Conservation (phyloP, 2,888 invertebrate genomes). For the Chalcosyrphus nemorum region DNA sequence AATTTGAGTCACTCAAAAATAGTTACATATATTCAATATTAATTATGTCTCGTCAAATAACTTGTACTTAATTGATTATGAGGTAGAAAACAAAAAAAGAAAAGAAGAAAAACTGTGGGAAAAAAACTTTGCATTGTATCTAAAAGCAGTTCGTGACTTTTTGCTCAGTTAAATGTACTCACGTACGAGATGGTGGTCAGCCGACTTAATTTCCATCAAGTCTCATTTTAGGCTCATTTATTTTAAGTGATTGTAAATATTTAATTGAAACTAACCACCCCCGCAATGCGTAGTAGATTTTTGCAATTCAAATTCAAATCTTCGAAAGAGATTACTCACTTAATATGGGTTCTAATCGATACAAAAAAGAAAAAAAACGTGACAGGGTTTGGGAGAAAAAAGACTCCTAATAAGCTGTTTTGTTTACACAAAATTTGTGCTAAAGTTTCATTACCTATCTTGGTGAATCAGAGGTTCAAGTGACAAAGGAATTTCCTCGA, state of each 20-base stretch:
- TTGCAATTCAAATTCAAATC: not conserved
- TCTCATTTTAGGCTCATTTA: not conserved
- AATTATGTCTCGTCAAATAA: conserved; percentile 6
- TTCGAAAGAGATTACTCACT: not conserved
- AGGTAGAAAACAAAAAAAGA: not conserved
- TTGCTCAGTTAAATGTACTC: not conserved
- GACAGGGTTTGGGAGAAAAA: not conserved
- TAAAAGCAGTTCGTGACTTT: not conserved
- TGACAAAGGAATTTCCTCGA: not conserved
- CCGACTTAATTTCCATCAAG: not conserved
- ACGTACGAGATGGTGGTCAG: not conserved
- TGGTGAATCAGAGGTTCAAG: not conserved
- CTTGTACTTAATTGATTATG: not conserved
- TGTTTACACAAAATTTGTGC: conserved; percentile 37
- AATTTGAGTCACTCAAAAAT: conserved; percentile 1
- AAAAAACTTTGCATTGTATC: not conserved
- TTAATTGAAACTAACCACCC: not conserved
- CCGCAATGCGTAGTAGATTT: not conserved
- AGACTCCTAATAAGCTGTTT: not conserved
- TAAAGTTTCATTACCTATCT: not conserved
- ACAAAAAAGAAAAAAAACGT: not conserved
- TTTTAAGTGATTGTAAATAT: not conserved
- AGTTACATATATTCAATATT: not conserved
- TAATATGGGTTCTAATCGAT: conserved; percentile 17
- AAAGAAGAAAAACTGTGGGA: not conserved